These are phyloP conservation scores for Grapholita molesta DNA, from an alignment of 1,140 invertebrate genomes.

Conservation along the genomic window DNA sequence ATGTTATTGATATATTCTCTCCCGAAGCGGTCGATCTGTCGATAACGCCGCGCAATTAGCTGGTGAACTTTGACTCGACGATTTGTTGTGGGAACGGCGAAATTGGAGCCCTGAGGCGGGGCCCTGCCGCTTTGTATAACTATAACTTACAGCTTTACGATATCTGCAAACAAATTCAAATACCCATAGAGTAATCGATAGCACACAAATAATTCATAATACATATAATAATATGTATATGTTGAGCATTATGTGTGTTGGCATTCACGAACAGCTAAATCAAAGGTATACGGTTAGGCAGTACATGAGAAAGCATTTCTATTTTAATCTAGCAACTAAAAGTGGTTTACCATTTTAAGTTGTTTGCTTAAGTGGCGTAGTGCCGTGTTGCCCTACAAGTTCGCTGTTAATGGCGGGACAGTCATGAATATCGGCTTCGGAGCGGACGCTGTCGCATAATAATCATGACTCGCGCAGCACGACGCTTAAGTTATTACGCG, in stretches of 20 bases:
- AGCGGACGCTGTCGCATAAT: slow-evolving; percentile 44
- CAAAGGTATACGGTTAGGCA: no score
- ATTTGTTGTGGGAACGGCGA: slow-evolving; percentile 68
- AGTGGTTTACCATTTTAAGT: not conserved
- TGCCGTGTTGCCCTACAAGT: slow-evolving; percentile 12
- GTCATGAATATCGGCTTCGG: slow-evolving; percentile 49
- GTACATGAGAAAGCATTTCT: not conserved
- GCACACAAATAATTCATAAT: not conserved
- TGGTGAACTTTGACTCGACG: slow-evolving; percentile 64
- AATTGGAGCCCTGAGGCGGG: slow-evolving; percentile 44
- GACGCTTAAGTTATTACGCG: slow-evolving; percentile 56
- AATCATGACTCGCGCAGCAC: slow-evolving; percentile 61
- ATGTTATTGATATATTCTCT: slow-evolving; percentile 73
- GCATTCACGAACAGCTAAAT: no score
- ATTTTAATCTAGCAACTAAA: slow-evolving; percentile 3
- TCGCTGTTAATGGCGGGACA: slow-evolving; percentile 1
- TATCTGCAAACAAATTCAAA: not conserved
- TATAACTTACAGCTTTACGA: not conserved
- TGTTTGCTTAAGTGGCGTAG: not conserved
- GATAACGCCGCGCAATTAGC: slow-evolving; percentile 69
- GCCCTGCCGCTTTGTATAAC: not conserved
- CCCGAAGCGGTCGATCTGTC: slow-evolving; percentile 58
- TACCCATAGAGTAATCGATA: not conserved
- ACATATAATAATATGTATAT: not conserved
- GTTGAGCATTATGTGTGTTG: no score